Base-by-base conservation (phyloP, 2,888 invertebrate genomes). In the Digitonthophagus gazella region DNA sequence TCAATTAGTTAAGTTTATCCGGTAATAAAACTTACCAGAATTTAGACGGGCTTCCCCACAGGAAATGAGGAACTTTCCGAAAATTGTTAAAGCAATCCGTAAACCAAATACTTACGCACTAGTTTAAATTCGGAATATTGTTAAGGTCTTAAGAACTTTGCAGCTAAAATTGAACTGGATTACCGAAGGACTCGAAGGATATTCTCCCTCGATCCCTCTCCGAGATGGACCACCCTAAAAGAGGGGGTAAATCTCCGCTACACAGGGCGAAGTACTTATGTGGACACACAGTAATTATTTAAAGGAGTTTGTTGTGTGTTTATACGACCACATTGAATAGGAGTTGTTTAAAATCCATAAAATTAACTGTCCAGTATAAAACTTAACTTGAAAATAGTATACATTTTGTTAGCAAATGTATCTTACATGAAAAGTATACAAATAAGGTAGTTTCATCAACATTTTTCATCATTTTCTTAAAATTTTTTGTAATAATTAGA, bases 141-240 rank as follows among this genome's bases (percentile, higher is more conserved):
- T 73, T 73, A 71, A 71, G 73, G 71, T 69, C 71, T 71, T 70
- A 73, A 71, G 71, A 73, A 75, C 65, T 75, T 75, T 73, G 74
- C 73, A 73, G 74, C 73, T 74, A 74, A 72, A 73, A 72, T 73
- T 69, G 71, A 73, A 72, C 72, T 71, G 69, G 71, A 74, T 74
- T 73, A 73, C 71, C 67, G 72, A 72, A 68, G 72, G 69, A 72
- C 72, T 72, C 71, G 72, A 69, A 69, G 71, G 72, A 66, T 71
- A 19, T 14, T 18, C 61, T 18, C 61, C 18, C 61, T 61, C 61
- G 6, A 5, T 16, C 61, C 19, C 61, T 61, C 6, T 18, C 16
- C 54, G 65, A 55, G 55, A 65, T 44, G 65, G 16, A 55, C 14
- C 55, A 44, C 19, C 28, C 58, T 44, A 20, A 22, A 16, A 15